phyloP scores from a whole-genome alignment of 2,888 invertebrate genomes.

The Dryocosmus kuriphilus region DNA sequence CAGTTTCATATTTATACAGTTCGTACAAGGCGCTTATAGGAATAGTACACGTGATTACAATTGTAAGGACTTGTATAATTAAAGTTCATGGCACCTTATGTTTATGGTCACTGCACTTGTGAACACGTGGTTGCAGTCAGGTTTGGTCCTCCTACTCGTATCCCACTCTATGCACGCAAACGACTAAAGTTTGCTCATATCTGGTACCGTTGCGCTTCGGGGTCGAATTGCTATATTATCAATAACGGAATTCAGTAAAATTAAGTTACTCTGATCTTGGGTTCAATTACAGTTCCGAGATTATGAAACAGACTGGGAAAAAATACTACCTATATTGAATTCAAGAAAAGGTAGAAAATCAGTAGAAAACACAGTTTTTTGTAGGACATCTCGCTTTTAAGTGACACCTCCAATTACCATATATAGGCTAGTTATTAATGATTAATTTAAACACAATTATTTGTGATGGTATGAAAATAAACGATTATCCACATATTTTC shows the following conservation, averaged over 20 bases:
- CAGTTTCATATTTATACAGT: slow-evolving; percentile 23
- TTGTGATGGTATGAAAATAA: too few relatives aligned
- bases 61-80: slow-evolving; percentile 39
- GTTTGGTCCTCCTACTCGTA: neutral
- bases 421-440: too few relatives aligned
- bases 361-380: too few relatives aligned
- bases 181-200: slow-evolving; percentile 13
- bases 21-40: slow-evolving; percentile 1
- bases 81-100: slow-evolving; percentile 33
- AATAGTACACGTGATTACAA: slow-evolving; percentile 17
- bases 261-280: neutral
- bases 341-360: too few relatives aligned
- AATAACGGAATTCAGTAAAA: slow-evolving; percentile 14
- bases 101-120: slow-evolving; percentile 38
- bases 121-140: slow-evolving; percentile 30
- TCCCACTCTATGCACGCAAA: slow-evolving; percentile 19
- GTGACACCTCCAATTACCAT: too few relatives aligned
- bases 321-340: too few relatives aligned
- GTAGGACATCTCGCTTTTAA: too few relatives aligned
- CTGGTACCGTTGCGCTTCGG: neutral
- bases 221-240: slow-evolving; percentile 20
- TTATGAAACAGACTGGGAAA: too few relatives aligned
- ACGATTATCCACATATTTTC: too few relatives aligned
- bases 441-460: too few relatives aligned
- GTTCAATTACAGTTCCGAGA: neutral